Evolutionary conservation across 2,797 vertebrate species (phyloP).

Genomic region (Anabacerthia variegaticeps): DNA sequence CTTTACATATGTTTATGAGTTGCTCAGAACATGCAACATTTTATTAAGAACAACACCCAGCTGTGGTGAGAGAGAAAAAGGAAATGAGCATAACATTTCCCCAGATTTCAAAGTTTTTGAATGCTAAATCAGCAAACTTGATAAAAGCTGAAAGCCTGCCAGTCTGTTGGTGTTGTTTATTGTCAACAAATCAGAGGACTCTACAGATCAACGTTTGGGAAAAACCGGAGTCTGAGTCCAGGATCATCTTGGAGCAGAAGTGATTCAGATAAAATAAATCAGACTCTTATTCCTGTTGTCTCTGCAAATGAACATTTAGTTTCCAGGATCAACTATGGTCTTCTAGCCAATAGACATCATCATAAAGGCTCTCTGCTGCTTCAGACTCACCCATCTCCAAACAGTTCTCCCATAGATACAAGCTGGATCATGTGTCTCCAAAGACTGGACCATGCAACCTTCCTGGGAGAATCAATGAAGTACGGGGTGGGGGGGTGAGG

Average conservation of each 20-base stretch:
- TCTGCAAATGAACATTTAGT: not conserved
- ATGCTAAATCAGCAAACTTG: not conserved
- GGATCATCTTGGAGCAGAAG: not conserved
- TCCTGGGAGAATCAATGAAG: not conserved
- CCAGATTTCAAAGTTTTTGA: not conserved
- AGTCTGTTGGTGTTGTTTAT: not conserved
- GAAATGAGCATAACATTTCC: not conserved
- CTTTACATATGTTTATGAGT: not conserved
- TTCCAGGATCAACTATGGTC: not conserved
- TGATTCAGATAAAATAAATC: not conserved
- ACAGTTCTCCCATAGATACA: not conserved
- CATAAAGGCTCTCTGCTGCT: accelerated
- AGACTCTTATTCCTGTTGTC: not conserved
- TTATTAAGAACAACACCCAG: not conserved
- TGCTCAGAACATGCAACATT: not conserved
- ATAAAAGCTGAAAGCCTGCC: not conserved
- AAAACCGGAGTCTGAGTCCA: not conserved
- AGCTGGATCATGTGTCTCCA: not conserved
- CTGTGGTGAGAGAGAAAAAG: not conserved
- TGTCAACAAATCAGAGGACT: not conserved
- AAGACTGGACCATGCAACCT: not conserved
- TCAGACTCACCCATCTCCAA: not conserved
- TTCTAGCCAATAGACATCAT: not conserved
- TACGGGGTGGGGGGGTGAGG: not conserved
- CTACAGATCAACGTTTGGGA: not conserved